These are phyloP conservation scores for Laodelphax striatellus DNA, from an alignment of 1,140 invertebrate genomes.

Conservation along the genomic window DNA sequence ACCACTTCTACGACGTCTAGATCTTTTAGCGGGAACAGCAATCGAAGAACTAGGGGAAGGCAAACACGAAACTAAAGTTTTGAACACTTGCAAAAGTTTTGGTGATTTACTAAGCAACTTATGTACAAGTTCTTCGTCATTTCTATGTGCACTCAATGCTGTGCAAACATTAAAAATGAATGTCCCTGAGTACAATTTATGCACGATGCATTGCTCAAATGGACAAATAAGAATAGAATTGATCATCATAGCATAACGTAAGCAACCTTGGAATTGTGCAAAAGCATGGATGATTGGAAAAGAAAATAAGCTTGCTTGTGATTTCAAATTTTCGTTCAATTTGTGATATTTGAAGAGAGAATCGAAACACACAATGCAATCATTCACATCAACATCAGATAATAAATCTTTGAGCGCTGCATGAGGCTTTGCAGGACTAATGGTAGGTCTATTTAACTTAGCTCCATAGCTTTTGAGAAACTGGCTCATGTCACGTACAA, in stretches of 20 bases:
- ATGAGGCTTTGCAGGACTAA: not conserved
- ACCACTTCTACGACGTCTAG: no score
- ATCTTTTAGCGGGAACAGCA: not conserved
- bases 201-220: slow-evolving; percentile 38
- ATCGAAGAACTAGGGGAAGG: not conserved
- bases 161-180: slow-evolving; percentile 57
- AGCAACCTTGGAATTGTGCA: slow-evolving; percentile 56
- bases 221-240: slow-evolving; percentile 49
- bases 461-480: slow-evolving; percentile 34
- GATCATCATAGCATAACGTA: slow-evolving; percentile 45
- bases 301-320: slow-evolving; percentile 44
- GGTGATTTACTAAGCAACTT: not conserved
- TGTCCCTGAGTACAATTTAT: slow-evolving; percentile 53
- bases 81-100: not conserved
- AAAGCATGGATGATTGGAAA: slow-evolving; percentile 47
- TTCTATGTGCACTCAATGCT: slow-evolving; percentile 9
- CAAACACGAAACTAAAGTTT: not conserved
- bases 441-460: slow-evolving; percentile 21
- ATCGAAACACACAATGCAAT: slow-evolving; percentile 46
- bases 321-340: slow-evolving; percentile 42
- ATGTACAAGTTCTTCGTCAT: not conserved
- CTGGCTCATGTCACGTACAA: slow-evolving; percentile 25
- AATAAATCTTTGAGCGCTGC: not conserved
- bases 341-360: slow-evolving; percentile 50
- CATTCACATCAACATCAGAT: slow-evolving; percentile 25